phyloP scores from a whole-genome alignment of 2,888 invertebrate genomes.

The Catocala sponsa region DNA sequence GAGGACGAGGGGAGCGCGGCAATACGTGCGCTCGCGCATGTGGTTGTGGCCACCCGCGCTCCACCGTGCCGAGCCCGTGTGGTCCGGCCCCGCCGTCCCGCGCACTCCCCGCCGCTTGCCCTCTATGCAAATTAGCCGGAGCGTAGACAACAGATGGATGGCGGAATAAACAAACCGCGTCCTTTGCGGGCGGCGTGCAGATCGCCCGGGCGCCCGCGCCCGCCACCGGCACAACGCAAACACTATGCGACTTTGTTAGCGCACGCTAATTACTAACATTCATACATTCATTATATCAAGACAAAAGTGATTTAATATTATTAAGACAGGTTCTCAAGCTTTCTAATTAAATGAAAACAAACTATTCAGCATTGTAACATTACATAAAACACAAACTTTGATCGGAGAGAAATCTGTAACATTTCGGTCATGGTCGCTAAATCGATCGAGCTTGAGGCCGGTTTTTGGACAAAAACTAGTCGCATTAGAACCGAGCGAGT shows the following conservation, averaged over 20 bases:
- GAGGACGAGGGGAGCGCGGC: slow-evolving; percentile 64
- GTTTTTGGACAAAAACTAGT: slow-evolving; percentile 64
- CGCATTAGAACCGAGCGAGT: slow-evolving; percentile 48
- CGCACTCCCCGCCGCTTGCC: slow-evolving; percentile 59
- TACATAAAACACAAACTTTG: slow-evolving; percentile 26
- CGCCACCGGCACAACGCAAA: slow-evolving; percentile 1
- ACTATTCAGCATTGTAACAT: not conserved
- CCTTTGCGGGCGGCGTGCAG: slow-evolving; percentile 70
- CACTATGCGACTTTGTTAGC: slow-evolving; percentile 45
- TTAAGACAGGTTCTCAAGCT: not conserved
- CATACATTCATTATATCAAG: slow-evolving; percentile 27
- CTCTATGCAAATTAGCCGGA: slow-evolving; percentile 87
- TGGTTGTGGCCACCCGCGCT: slow-evolving; percentile 87
- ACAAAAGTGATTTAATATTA: slow-evolving; percentile 9
- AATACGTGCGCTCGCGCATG: slow-evolving; percentile 81
- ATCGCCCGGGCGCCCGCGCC: slow-evolving; percentile 9
- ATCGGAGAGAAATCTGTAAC: slow-evolving; percentile 46
- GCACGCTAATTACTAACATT: slow-evolving; percentile 30
- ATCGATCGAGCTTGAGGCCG: slow-evolving; percentile 55
- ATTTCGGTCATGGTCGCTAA: slow-evolving; percentile 65
- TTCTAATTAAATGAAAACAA: not conserved
- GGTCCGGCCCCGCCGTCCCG: slow-evolving; percentile 77
- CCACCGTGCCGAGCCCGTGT: slow-evolving; percentile 86
- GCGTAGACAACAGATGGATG: slow-evolving; percentile 88
- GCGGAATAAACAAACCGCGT: slow-evolving; percentile 86